Evolutionary conservation across 2,113 vertebrate genomes (phyloP), one percentile per base, ranked within the genome.

Genomic region (Irena cyanogastra): DNA sequence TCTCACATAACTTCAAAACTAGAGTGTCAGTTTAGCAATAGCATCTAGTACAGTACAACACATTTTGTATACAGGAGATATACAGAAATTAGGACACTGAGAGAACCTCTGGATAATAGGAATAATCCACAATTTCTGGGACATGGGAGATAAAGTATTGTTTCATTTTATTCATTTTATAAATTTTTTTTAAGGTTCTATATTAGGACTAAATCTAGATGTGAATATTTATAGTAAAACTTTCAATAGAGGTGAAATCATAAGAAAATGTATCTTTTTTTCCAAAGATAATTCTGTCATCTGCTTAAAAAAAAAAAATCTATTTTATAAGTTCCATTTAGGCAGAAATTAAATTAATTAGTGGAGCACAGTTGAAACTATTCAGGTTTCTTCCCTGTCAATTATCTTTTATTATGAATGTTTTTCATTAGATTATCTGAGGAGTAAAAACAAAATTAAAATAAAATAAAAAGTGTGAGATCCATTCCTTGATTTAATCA

Each of bases 231-330:
- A 22, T 81, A 75, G 27, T 4, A 69, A 86, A 92, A 3, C 6
- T 75, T 81, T 91, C n/a, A 84, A 35, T 3, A 72, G 16, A 54
- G 3, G 16, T 45, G 19, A 70, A 83, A 33, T 26, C 2, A 18
- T 27, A 17, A 0, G 2, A 66, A 79, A 70, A 45, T 47, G 0
- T 13, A 0, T 45, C 12, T 24, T 26, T 54, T 49, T 61, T 27
- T 52, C 14, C 0, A 7, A 45, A 59, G 50, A 61, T 54, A 23
- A 44, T n/a, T 44, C 15, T 60, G 7, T 86, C 31, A 60, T 60
- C 13, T 83, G 3, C 44, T 91, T 3, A 6, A 37, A 82, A 49
- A 85, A 49, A 85, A 54, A 17, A 70, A 63, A 11, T 53, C 16
- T 18, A 6, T 76, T 83, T 74, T 3, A 63, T 60, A 65, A 8